Evolutionary conservation across 1,140 invertebrate species (phyloP), one percentile per base, ranked within the genome.

Genomic region (Neodiprion lecontei): DNA sequence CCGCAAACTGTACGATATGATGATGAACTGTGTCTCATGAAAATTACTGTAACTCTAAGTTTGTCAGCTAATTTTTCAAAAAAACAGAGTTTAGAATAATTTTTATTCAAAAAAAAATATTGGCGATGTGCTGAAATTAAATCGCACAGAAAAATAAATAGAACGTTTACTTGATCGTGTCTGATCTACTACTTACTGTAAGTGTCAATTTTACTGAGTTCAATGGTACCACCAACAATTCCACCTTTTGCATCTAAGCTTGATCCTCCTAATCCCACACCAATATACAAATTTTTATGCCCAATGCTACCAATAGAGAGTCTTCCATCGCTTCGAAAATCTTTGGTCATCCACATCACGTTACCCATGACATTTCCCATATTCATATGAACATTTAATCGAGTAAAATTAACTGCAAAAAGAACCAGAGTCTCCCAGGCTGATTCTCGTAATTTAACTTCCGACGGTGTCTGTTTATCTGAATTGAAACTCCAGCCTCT

Each of bases 351-450:
- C 97, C 97, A 98, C 91, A 93, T 93, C 50, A 98, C 97, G 85
- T 98, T 98, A 23, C 98, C 98, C 96, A 99, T 99, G 1, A 99
- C 97, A 85, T 99, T 99, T 21, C 97, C 97, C 96, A 99, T 99
- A 87, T 99, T 99, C 95, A 99, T 98, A 81, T 98, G 96, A 17
- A 99, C 95, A 87, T 98, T 98, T 28, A 99, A 89, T 79, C 95
- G 94, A 7, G 96, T 97, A 81, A 99, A 96, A 89, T 98, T 99
- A 11, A 99, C 94, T 1, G 96, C 96, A 90, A 99, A 98, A 49
- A 99, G 88, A 1, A 99, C 97, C 14, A 99, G 88, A 4, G 97
- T 99, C 88, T 99, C 96, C 98, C 97, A 99, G 21, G 94, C 92
- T 4, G 94, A 85, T 74, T 88, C 87, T 89, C 83, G 86, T 79